Evolutionary conservation across 2,797 vertebrate species (phyloP), one percentile per base, ranked within the genome.

Genomic region (Hyperoplus immaculatus): DNA sequence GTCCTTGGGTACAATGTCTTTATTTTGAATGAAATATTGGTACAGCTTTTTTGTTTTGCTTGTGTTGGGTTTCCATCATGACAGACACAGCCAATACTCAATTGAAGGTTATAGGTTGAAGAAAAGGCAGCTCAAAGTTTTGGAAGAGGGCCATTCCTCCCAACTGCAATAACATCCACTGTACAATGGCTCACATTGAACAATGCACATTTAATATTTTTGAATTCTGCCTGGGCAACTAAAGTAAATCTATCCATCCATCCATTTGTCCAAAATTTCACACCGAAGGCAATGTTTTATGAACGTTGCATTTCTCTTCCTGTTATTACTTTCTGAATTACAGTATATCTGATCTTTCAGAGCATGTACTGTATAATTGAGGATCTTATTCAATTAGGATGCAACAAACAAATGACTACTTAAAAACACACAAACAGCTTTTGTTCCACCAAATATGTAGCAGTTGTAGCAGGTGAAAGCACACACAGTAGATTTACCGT

Each of bases 21-120:
- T 53, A 63, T 59, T 70, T 63, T 61, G 9, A 65, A 49, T 42
- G 3, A 18, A 57, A 68, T 62, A 58, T 77, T 69, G 56, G 14
- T 50, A 46, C 12, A 55, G 39, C 16, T 74, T 38, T n/a, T 69
- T 72, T 59, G 29, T 29, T 56, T 14, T 1, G 56, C 55, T 49
- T 85, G 55, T 65, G 76, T 68, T 21, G 4, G 71, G 42, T 65
- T 62, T 83, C 59, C 43, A 47, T 58, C 45, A 76, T 43, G 8
- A 72, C 45, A 5, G 1, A n/a, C 5, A 29, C 11, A 1, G 16
- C 16, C 6, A 73, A 11, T 59, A 72, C 47, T 55, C 1, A 43
- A 63, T 79, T 50, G 55, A 51, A 66, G 60, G 57, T 21, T 14
- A 29, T 29, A 41, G 43, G 16, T 3, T 61, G 21, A 51, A 78